A percentile compares a stretch with the other conserved stretches of the same genome.
Conservation (phyloP, 2,888 invertebrate species). For the Trypoxylon attenuatum region DNA sequence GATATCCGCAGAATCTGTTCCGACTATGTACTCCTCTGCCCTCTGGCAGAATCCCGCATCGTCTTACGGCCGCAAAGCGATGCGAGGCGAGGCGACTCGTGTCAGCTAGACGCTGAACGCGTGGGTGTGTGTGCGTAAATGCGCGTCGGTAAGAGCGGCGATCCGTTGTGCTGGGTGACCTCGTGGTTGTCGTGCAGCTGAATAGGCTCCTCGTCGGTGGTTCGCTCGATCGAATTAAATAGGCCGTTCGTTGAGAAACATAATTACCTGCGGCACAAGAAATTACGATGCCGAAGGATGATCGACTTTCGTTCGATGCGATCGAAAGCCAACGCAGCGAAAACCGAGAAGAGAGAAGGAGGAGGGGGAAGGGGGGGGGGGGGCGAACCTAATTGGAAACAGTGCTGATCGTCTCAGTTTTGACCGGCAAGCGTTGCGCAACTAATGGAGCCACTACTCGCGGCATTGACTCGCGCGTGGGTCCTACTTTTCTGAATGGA, state of each 20-base stretch:
- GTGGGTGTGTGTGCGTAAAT: constrained; percentile 15
- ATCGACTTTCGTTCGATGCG: not conserved
- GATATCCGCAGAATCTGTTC: no score
- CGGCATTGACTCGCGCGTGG: constrained; percentile 24
- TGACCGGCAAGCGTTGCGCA: constrained; percentile 39
- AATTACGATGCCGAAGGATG: not conserved
- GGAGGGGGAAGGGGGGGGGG: constrained; percentile 36
- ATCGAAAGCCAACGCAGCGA: not conserved
- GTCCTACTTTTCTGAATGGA: constrained; percentile 37
- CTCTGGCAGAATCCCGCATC: no score
- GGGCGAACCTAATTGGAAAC: no score
- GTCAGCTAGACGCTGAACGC: not conserved
- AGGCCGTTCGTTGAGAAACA: constrained; percentile 55
- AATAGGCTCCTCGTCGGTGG: constrained; percentile 64
- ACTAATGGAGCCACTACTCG: no score
- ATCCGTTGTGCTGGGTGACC: constrained; percentile 53
- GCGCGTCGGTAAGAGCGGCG: constrained; percentile 45
- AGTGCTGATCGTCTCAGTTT: constrained; percentile 48
- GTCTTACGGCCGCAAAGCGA: no score
- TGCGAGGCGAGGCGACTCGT: no score
- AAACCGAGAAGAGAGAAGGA: constrained; percentile 1
- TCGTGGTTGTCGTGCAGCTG: constrained; percentile 53
- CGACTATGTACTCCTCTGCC: no score
- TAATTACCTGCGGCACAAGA: constrained; percentile 38
- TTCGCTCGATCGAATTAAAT: constrained; percentile 65